Evolutionary conservation across 2,888 invertebrate species (phyloP), one percentile per base, ranked within the genome.

Genomic region (Drosophila cyrtoloma): DNA sequence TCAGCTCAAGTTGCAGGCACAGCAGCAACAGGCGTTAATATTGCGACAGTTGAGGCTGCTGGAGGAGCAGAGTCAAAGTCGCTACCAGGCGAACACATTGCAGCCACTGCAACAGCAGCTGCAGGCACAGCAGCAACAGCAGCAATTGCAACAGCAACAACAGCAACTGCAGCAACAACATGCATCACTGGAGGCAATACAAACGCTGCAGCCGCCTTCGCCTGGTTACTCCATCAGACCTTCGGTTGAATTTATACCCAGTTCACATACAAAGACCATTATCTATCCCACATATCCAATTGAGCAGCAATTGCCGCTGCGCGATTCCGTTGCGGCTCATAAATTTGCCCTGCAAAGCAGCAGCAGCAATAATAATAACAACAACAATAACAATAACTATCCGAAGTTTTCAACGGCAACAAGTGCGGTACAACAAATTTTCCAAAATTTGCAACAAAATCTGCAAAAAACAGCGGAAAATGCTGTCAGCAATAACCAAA

Each of bases 21-120:
- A 95, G 64, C 96, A 96, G 84, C 96, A 96, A 82, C 96, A 96
- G 89, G 96, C 96, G 62, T 95, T 96, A 77, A 94, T 96, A 59
- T 92, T 96, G 33, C 93, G 95, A 33, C 95, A 96, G 81, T 95
- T 96, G 84, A 95, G 96, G 84, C 93, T 95, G 71, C 90, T 96
- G 9, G 94, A 95, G 71, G 94, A 95, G 69, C 94, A 95, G 75
- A 94, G 64, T n/a, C 86, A 86, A 16, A 85, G 70, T 39, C 88
- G 85, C 33, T 87, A 66, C 57, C 84, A 84, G 44, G 56, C 72
- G 16, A 91, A 88, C 69, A 81, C 83, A 53, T 71, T 89, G 75
- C 85, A 78, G 44, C 70, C 77, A 16, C 83, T 76, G 10, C 67
- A 72, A 5, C 79, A 74, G 3, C 77, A 71, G 9, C 73, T 47